Conservation (phyloP, 2,113 vertebrate genomes). For the Laticauda laticaudata region DNA sequence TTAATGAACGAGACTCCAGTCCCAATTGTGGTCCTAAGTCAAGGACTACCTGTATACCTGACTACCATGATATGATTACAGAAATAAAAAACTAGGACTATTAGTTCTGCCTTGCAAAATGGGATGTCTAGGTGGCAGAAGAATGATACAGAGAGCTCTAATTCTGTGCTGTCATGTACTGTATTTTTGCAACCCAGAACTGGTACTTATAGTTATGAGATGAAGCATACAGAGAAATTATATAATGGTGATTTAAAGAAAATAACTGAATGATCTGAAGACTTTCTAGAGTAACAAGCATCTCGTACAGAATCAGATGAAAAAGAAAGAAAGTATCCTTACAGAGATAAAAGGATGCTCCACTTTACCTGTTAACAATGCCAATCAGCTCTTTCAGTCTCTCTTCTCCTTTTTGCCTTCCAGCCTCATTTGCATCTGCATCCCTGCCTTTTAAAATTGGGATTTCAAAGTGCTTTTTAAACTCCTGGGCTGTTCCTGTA, state of each 20-base stretch:
- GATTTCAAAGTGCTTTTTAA: conserved; percentile 94
- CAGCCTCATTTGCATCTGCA: conserved; percentile 84
- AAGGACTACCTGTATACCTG: neutral
- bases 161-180: neutral
- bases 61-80: neutral
- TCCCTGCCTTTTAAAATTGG: conserved; percentile 94
- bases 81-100: neutral
- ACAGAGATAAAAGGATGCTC: neutral
- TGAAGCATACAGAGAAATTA: neutral
- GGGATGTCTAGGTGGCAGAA: neutral
- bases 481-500: conserved; percentile 91
- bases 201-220: neutral
- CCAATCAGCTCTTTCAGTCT: conserved; percentile 89
- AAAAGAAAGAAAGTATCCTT: neutral
- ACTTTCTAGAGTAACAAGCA: neutral
- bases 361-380: conserved; percentile 87
- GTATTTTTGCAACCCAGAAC: neutral
- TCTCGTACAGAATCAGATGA: neutral
- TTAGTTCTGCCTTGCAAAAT: neutral
- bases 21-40: neutral
- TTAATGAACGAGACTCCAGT: neutral
- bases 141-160: neutral
- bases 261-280: neutral
- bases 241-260: neutral
- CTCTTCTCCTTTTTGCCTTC: conserved; percentile 84